Evolutionary conservation across 2,797 vertebrate species (phyloP).

Genomic region (Dendrocincla tyrannina): DNA sequence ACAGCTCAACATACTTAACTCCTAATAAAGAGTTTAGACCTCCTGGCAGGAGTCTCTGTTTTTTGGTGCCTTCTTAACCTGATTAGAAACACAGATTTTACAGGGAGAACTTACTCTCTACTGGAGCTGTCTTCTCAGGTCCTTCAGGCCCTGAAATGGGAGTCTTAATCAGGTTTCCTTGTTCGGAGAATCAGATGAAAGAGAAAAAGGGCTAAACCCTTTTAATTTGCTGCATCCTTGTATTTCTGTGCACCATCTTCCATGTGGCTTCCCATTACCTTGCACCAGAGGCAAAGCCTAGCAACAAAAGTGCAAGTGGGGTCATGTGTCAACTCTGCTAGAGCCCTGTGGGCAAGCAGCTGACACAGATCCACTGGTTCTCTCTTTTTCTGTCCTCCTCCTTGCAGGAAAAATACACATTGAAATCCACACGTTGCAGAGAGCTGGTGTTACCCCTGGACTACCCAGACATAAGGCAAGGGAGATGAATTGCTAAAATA

Average conservation of each 20-base stretch:
- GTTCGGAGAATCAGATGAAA: not conserved
- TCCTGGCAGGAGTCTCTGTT: not conserved
- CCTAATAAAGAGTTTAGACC: not conserved
- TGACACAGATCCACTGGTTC: not conserved
- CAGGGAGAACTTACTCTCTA: not conserved
- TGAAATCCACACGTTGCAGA: not conserved
- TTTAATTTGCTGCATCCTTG: not conserved
- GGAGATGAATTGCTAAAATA: not conserved
- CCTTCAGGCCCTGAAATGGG: not conserved
- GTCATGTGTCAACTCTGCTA: not conserved
- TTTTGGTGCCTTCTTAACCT: not conserved
- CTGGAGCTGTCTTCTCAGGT: not conserved
- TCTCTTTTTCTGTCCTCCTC: not conserved
- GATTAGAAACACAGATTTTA: not conserved
- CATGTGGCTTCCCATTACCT: fast-evolving
- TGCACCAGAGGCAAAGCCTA: not conserved
- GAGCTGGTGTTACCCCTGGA: not conserved
- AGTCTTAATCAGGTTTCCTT: not conserved
- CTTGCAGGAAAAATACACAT: not conserved
- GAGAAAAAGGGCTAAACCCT: not conserved
- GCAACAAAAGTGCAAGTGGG: fast-evolving
- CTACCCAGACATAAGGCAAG: not conserved
- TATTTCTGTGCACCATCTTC: not conserved
- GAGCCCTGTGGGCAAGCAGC: not conserved
- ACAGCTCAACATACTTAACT: not conserved